Evolutionary conservation across 1,140 invertebrate genomes (phyloP).

Genomic region (Choristoneura fumiferana): DNA sequence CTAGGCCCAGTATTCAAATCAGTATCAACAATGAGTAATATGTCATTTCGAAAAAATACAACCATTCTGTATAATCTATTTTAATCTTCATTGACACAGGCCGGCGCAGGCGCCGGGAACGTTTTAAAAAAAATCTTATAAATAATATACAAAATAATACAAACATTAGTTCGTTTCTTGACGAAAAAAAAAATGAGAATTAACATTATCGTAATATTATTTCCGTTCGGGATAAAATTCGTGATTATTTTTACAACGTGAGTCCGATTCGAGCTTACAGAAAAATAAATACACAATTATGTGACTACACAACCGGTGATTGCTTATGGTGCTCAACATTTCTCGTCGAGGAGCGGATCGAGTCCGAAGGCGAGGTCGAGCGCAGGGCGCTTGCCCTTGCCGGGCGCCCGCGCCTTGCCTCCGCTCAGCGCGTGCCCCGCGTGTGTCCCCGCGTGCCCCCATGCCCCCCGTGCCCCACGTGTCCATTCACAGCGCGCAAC

Average conservation of each 20-base stretch:
- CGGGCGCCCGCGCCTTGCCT: constrained; percentile 27
- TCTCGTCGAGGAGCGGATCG: constrained; percentile 73
- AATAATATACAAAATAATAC: constrained; percentile 79
- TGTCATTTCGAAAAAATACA: constrained; percentile 72
- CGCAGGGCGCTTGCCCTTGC: constrained; percentile 50
- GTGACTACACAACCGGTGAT: constrained; percentile 68
- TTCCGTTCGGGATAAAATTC: constrained; percentile 57
- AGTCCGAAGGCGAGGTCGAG: constrained; percentile 69
- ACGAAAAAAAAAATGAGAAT: constrained; percentile 59
- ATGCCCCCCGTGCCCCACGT: constrained; percentile 31
- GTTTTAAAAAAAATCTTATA: constrained; percentile 73
- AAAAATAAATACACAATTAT: constrained; percentile 76
- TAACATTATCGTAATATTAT: constrained; percentile 60
- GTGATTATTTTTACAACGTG: constrained; percentile 55
- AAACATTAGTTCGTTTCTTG: constrained; percentile 66
- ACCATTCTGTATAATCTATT: constrained; percentile 71
- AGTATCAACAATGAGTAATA: constrained; percentile 67
- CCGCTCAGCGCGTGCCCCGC: constrained; percentile 27
- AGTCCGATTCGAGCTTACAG: constrained; percentile 64
- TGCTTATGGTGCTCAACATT: constrained; percentile 66
- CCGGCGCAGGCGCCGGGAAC: constrained; percentile 50
- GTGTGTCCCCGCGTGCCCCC: constrained; percentile 29
- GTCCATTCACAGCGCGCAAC: constrained; percentile 57
- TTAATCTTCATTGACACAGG: constrained; percentile 54
- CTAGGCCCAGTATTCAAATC: constrained; percentile 72